Base-by-base conservation (phyloP, 2,797 vertebrate species). In the Myotis vivesi region DNA sequence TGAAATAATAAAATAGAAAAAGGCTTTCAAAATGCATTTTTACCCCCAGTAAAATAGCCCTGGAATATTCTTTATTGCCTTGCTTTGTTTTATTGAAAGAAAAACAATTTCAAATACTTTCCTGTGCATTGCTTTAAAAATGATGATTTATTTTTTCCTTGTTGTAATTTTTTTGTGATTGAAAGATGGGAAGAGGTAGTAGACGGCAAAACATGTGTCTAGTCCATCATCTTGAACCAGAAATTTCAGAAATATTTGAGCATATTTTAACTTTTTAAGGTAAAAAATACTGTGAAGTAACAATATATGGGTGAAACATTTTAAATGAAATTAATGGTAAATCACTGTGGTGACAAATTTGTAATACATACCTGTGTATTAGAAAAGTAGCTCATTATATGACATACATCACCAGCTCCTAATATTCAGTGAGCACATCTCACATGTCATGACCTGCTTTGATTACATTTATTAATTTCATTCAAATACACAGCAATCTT, bases 1-100 rank as follows among this genome's bases (percentile, higher is more conserved):
- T 91, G 87, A 90, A 96, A 85, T 95, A 33, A 92, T 93, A 92
- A 79, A 95, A 92, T 69, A 89, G n/a, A 89, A 66, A 94, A 87
- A 11, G 8, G 0, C 33, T 44, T 30, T 23, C 19, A 8, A 91
- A 96, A 44, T 95, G 44, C 38, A 91, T 23, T 96, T 64, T 64
- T 30, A 41, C 46, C 46, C n/a, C 11, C 62, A 71, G 64, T 93
- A 89, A 91, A 94, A 91, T 91, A 80, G 71, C 91, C 25, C 87
- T 88, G 9, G 3, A 71, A 13, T 86, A 59, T 46, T 92, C 33
- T 92, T 22, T 91, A 22, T 76, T 95, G 46, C 92, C 38, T 53
- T 93, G 9, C 22, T 94, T 57, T 93, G 20, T 94, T 89, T 95
- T 94, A 85, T 85, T 91, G 81, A 93, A 92, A 92, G 51, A 95